Percentiles rank a stretch among this genome's conserved stretches.
Evolutionary conservation across 2,797 vertebrate genomes (phyloP).

Genomic region (Steatocranus sp.): DNA sequence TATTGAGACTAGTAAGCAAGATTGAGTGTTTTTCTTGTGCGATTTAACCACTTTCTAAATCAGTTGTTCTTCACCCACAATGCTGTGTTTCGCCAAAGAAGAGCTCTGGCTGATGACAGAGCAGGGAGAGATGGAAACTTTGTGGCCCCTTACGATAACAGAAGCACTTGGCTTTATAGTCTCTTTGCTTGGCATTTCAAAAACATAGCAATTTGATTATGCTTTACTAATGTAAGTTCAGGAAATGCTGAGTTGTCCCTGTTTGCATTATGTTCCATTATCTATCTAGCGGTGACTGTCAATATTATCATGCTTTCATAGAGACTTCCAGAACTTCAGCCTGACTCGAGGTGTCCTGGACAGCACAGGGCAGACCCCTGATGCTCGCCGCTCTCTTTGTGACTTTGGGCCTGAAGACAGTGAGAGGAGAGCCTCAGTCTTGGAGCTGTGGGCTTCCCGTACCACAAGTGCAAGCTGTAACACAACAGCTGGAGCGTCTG

Average conservation of each 20-base stretch:
- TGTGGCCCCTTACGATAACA: neutral
- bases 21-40: neutral
- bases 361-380: conserved; percentile 41
- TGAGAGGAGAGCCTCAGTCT: conserved; percentile 69
- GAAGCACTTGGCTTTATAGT: neutral
- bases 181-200: neutral
- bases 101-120: neutral
- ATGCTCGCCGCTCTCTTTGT: conserved; percentile 54
- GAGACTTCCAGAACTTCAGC: conserved; percentile 89
- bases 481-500: conserved; percentile 8
- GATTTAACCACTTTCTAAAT: neutral
- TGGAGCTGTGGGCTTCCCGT: conserved; percentile 71
- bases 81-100: neutral
- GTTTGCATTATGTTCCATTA: neutral
- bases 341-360: conserved; percentile 80
- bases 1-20: neutral
- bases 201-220: neutral
- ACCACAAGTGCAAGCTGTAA: conserved; percentile 46
- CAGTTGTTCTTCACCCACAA: neutral
- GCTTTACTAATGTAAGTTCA: neutral
- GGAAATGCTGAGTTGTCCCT: neutral
- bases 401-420: conserved; percentile 68
- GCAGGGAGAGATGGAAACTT: neutral
- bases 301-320: neutral
- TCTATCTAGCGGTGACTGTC: neutral